Percentiles rank a stretch among this genome's conserved stretches.
Conservation (phyloP, 2,113 vertebrate genomes). For the Gymnocephalus cernua region DNA sequence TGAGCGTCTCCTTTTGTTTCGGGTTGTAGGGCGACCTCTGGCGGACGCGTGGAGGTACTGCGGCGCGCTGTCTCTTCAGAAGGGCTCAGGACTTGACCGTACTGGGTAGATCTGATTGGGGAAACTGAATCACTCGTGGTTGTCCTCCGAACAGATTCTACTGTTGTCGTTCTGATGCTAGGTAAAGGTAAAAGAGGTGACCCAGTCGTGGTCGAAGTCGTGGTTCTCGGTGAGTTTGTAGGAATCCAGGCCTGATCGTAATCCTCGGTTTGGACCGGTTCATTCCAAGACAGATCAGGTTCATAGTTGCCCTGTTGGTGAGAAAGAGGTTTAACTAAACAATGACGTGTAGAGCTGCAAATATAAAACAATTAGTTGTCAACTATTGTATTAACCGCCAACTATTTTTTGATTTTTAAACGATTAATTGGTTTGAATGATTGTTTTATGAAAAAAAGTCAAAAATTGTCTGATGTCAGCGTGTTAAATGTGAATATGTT, state of each 20-base stretch:
- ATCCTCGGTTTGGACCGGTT: conserved; percentile 49
- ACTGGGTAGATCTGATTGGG: conserved; percentile 14
- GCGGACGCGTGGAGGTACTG: conserved; percentile 40
- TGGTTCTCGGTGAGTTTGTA: conserved; percentile 18
- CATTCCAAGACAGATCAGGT: conserved; percentile 59
- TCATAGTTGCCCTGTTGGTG: conserved; percentile 64
- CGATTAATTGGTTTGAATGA: too few relatives aligned
- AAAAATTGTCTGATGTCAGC: too few relatives aligned
- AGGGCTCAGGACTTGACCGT: not conserved
- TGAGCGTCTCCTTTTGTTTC: conserved; percentile 20
- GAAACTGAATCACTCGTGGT: conserved; percentile 33
- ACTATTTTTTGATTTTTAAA: too few relatives aligned
- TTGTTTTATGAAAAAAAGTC: too few relatives aligned
- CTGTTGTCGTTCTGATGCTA: conserved; percentile 49
- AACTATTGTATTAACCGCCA: too few relatives aligned
- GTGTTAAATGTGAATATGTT: too few relatives aligned
- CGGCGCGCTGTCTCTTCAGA: not conserved
- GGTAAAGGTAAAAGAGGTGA: conserved; percentile 29
- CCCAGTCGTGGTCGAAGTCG: conserved; percentile 8
- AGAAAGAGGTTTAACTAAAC: not conserved
- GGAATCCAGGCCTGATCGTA: conserved; percentile 39
- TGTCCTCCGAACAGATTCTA: conserved; percentile 3
- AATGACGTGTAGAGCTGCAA: too few relatives aligned
- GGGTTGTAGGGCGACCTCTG: conserved; percentile 11
- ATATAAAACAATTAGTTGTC: too few relatives aligned